Evolutionary conservation across 1,140 invertebrate genomes (phyloP), one percentile per base, ranked within the genome.

Genomic region (Eriosoma lanigerum): DNA sequence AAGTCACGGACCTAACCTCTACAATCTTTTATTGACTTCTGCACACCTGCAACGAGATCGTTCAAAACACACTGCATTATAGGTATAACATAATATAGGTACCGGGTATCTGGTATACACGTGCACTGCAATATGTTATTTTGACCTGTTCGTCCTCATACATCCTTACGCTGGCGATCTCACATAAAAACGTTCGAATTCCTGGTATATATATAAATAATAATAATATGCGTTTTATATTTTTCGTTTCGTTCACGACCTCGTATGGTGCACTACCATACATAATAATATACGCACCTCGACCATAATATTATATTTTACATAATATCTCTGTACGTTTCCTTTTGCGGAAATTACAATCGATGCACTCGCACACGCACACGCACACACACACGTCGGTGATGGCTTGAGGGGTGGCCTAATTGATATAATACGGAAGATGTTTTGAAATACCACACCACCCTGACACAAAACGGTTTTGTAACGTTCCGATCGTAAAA

Each of bases 371-470:
- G 46, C 13, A 32, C 9, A 54, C n/a, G 10, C 48, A n/a, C 68
- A 72, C 24, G 48, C 29, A 48, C 13, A 19, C 19, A 29, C 21
- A 52, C 48, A 6, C 1, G 44, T 10, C 1, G 6, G 6, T 19
- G 44, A 17, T 29, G 48, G 26, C 12, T 32, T 44, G 12, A 1
- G 58, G 58, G 48, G 50, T 75, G 72, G 52, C 26, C 24, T 75
- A 75, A 75, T 75, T 75, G 52, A 75, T 75, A 32, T 21, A 24
- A n/a, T n/a, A 3, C 52, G 72, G 52, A 75, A 75, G 72, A 75
- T 8, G 72, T 76, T 76, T 76, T 24, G 54, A 60, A 60, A 76
- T 21, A 75, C 72, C 72, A 32, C 72, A 56, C 72, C 72, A 24
- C 50, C 26, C n/a, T n/a, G 46, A 44, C 64, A 70, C 38, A 48